These are phyloP conservation scores for Proisotoma minuta DNA, from an alignment of 2,888 invertebrate species.

Conservation along the genomic window DNA sequence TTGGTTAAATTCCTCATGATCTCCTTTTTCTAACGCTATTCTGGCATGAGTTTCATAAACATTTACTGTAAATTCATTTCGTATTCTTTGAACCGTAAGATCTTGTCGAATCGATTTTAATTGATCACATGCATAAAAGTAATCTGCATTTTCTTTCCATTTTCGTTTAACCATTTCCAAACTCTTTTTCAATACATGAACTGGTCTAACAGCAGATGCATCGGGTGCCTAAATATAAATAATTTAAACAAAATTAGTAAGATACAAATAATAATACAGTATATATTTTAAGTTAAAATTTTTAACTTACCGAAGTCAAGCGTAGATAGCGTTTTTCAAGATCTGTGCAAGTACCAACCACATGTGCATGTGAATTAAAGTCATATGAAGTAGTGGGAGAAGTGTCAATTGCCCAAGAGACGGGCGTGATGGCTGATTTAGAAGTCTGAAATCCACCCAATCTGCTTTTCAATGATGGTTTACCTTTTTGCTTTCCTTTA, in stretches of 20 bases:
- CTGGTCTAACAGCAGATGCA: conserved; percentile 84
- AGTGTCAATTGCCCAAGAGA: conserved; percentile 43
- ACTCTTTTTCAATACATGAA: conserved; percentile 75
- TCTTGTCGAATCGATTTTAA: conserved; percentile 98
- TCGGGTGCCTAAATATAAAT: conserved; percentile 77
- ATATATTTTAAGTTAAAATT: neutral
- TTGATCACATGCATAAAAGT: conserved; percentile 96
- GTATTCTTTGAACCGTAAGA: conserved; percentile 94
- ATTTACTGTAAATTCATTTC: conserved; percentile 90
- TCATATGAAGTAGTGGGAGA: conserved; percentile 29
- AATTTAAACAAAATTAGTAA: neutral
- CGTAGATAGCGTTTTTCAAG: conserved; percentile 94
- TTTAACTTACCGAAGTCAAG: conserved; percentile 64
- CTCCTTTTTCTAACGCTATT: conserved; percentile 94
- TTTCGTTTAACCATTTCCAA: conserved; percentile 83
- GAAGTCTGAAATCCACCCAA: conserved; percentile 44
- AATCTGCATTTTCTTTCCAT: conserved; percentile 87
- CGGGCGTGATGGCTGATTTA: conserved; percentile 3
- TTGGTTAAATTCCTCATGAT: conserved; percentile 99
- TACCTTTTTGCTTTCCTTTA: conserved; percentile 11
- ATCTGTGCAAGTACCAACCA: conserved; percentile 59
- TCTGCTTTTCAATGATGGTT: conserved; percentile 41
- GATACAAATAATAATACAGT: conserved; percentile 5
- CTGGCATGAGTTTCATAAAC: conserved; percentile 99
- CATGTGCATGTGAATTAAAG: conserved; percentile 25